Evolutionary conservation across 1,140 invertebrate species (phyloP), one percentile per base, ranked within the genome.

Genomic region (Eciton burchellii): DNA sequence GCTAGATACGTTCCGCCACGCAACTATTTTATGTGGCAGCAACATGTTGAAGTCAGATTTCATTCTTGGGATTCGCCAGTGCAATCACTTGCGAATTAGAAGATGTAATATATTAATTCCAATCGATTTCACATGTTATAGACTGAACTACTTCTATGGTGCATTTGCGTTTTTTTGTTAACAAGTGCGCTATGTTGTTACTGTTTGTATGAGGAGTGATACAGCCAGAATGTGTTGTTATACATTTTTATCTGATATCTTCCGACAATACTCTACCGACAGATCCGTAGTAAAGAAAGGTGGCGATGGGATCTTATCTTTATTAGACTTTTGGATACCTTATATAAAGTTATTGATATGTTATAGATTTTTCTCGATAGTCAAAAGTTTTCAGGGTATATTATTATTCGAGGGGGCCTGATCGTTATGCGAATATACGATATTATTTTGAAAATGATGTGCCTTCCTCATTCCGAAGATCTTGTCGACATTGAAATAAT

Each of bases 131-230:
- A 41, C 63, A 65, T 41, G 35, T 68, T 68, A 35, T 29, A 87
- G 74, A 87, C 63, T 87, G 82, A 87, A 45, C 65, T 26, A 71
- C 66, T 87, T 84, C 70, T 49, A 71, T 87, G 72, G 62, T 87
- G 65, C 82, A 82, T 86, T 87, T 66, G 71, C 14, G 60, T 76
- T 81, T 76, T 87, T 87, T 88, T 81, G 70, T 88, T 88, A 52
- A 88, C 63, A 87, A 87, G 65, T 88, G 82, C 71, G 77, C 85
- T 88, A 79, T 87, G 82, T 87, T 87, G 72, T 87, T 88, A 87
- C 57, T 84, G 63, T 87, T 81, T 87, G 56, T 68, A 62, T 41
- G 54, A 59, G 16, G 60, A 14, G 56, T 26, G 19, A 19, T 68
- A n/a, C 52, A 29, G 56, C 21, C 57, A 35, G 35, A 29, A 66